Evolutionary conservation across 2,797 vertebrate genomes (phyloP), one percentile per base, ranked within the genome.

Genomic region (Eulemur rubriventer): DNA sequence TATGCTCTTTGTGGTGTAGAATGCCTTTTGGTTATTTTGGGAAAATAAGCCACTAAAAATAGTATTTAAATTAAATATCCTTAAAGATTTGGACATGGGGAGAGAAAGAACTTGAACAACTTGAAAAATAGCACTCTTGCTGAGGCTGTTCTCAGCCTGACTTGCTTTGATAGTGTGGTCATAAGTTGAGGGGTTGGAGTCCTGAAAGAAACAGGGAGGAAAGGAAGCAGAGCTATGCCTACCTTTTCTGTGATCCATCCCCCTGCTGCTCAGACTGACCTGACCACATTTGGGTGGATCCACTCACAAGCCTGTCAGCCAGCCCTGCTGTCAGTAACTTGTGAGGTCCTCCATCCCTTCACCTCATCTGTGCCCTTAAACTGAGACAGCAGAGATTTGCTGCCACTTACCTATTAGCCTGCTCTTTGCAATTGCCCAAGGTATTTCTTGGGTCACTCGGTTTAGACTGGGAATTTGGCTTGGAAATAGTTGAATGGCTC

Each of bases 391-490:
- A 57, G 63, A 67, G 17, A 69, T 35, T 79, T 20, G 20, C 76
- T 46, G 33, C 12, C 38, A 48, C 12, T 88, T 63, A 65, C 65
- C 20, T 67, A 78, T 92, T 61, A 94, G 61, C 43, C 30, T 16
- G 8, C 81, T 89, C 28, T 92, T 65, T 80, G 57, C 78, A 91
- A 93, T 22, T 57, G 57, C 61, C 70, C 20, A 20, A 22, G 18
- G 48, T 70, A 92, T 95, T 76, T 91, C 46, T 76, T 76, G 86
- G 69, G 91, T 94, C 89, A 92, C 30, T 91, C 88, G 67, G 26
- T 95, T 79, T 93, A 72, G 20, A 86, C 61, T 72, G 73, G 57
- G 67, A 86, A 50, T 93, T 95, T 92, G 81, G n/a, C 78, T 90
- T 85, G 69, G 82, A 69, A 89, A 69, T 95, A 94, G 57, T 79